Percentiles rank a stretch among this genome's conserved stretches.
phyloP scores from a whole-genome alignment of 2,888 invertebrate species.

The Acronicta aceris region DNA sequence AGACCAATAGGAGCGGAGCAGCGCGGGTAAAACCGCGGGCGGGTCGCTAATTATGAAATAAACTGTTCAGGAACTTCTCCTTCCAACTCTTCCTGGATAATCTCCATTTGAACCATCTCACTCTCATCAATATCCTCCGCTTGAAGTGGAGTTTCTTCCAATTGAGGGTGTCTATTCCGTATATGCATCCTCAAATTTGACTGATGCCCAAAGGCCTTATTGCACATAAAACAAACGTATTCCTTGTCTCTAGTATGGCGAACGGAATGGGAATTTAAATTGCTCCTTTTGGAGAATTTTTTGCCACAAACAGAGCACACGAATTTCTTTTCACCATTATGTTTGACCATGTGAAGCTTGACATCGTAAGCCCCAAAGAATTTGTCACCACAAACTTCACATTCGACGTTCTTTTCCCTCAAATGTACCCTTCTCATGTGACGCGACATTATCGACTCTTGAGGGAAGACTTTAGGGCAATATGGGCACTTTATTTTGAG shows the following conservation, averaged over 20 bases:
- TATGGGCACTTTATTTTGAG: slow-evolving; percentile 83
- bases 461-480: slow-evolving; percentile 84
- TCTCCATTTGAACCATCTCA: slow-evolving; percentile 73
- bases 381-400: slow-evolving; percentile 82
- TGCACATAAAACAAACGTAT: slow-evolving; percentile 85
- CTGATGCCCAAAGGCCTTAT: slow-evolving; percentile 85
- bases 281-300: slow-evolving; percentile 90
- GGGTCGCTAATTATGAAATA: slow-evolving; percentile 54
- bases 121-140: slow-evolving; percentile 64
- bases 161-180: slow-evolving; percentile 67
- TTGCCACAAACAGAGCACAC: slow-evolving; percentile 90
- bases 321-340: slow-evolving; percentile 88
- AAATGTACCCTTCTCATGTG: slow-evolving; percentile 90
- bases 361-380: slow-evolving; percentile 83
- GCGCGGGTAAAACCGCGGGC: no score
- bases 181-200: slow-evolving; percentile 78
- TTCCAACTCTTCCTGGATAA: slow-evolving; percentile 70
- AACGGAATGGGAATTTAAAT: slow-evolving; percentile 88
- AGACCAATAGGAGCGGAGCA: no score
- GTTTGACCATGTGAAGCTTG: slow-evolving; percentile 86
- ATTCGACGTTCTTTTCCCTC: slow-evolving; percentile 82
- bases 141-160: slow-evolving; percentile 29
- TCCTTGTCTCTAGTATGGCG: slow-evolving; percentile 89
- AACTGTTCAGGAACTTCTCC: slow-evolving; percentile 62
- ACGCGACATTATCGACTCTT: slow-evolving; percentile 89